Evolutionary conservation across 2,797 vertebrate species (phyloP).

Genomic region (Cossypha dichroa): DNA sequence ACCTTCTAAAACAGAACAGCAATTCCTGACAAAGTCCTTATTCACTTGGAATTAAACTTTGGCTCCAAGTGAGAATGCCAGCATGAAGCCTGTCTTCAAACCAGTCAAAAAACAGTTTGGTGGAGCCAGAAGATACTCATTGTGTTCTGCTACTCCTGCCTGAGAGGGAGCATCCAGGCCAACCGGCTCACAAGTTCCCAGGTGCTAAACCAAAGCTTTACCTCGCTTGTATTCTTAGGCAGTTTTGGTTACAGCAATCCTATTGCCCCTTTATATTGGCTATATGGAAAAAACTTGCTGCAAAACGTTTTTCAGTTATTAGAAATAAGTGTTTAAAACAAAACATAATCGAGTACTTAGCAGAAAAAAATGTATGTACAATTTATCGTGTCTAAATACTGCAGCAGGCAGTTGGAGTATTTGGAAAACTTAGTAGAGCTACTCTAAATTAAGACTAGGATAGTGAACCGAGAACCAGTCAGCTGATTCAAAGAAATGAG

Average conservation of each 20-base stretch:
- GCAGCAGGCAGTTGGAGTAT: neutral
- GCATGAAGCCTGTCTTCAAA: neutral
- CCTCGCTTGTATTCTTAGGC: neutral
- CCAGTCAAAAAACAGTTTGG: neutral
- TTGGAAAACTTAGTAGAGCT: neutral
- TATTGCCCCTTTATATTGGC: neutral
- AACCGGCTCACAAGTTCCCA: neutral
- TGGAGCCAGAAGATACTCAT: neutral
- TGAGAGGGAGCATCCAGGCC: neutral
- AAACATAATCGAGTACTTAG: neutral
- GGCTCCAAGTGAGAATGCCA: neutral
- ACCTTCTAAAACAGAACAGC: neutral
- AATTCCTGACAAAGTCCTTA: neutral
- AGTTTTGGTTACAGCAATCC: neutral
- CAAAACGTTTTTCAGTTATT: neutral
- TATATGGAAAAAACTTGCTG: neutral
- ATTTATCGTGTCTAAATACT: neutral
- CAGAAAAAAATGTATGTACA: neutral
- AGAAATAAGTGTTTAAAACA: neutral
- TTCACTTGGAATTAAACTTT: neutral
- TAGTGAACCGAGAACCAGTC: neutral
- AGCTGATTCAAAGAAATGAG: neutral
- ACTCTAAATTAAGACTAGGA: neutral
- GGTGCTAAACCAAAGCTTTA: neutral
- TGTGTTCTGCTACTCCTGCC: neutral